These are phyloP conservation scores for Acrocephalus kingi DNA, from an alignment of 2,113 vertebrate species.

Conservation along the genomic window DNA sequence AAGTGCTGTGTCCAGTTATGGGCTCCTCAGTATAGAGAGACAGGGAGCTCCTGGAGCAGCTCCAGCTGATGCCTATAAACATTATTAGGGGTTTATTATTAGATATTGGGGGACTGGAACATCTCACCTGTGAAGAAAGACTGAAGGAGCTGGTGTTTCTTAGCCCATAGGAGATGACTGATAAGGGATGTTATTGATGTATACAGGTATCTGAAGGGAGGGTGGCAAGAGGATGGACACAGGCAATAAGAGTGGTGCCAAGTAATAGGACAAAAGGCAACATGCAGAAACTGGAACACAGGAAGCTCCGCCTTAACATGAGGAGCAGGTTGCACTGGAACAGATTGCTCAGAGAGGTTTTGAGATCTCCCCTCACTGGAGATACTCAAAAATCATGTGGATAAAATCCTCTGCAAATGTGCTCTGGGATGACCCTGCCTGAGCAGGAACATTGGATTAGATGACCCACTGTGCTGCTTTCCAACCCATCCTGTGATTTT, in stretches of 20 bases:
- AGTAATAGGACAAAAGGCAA: not conserved
- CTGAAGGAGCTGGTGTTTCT: not conserved
- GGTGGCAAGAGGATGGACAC: not conserved
- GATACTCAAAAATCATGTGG: not conserved
- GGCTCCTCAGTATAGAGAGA: not conserved
- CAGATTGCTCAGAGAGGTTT: not conserved
- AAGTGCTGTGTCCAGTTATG: not conserved
- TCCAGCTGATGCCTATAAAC: not conserved
- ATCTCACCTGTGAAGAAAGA: not conserved
- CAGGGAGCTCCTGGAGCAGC: not conserved
- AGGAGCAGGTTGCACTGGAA: not conserved
- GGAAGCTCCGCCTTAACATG: not conserved
- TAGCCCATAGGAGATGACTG: not conserved
- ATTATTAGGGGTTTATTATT: no score
- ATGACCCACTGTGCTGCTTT: not conserved
- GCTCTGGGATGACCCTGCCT: not conserved
- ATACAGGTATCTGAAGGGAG: not conserved
- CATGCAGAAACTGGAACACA: not conserved
- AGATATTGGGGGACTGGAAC: not conserved
- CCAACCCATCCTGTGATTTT: not conserved
- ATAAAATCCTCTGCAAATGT: no score
- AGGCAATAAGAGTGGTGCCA: no score
- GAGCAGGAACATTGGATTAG: not conserved
- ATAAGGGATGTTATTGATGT: fast-evolving
- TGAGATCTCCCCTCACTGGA: not conserved